phyloP scores from a whole-genome alignment of 1,140 invertebrate genomes.

The Idris sp. region DNA sequence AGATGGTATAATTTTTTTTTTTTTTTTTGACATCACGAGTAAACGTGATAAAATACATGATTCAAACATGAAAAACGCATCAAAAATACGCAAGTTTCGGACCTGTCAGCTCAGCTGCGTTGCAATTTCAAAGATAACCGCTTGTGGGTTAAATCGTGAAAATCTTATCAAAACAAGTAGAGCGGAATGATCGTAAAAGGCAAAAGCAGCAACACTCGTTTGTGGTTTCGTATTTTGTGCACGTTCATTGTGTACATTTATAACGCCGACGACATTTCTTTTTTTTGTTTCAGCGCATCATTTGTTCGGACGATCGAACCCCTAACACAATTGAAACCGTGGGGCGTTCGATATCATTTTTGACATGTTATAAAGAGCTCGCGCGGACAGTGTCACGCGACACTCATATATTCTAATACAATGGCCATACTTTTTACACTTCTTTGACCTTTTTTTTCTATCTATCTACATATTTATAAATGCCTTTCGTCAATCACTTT shows the following conservation, averaged over 20 bases:
- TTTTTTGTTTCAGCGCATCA: conserved; percentile 48
- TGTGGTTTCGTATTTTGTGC: conserved; percentile 53
- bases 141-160: conserved; percentile 47
- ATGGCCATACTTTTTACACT: conserved; percentile 4
- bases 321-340: conserved; percentile 49
- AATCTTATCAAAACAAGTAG: conserved; percentile 64
- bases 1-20: too few relatives aligned
- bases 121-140: conserved; percentile 47
- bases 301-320: conserved; percentile 51
- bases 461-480: not conserved
- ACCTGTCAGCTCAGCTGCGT: conserved; percentile 16
- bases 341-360: conserved; percentile 50
- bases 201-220: conserved; percentile 35
- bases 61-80: not conserved
- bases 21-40: too few relatives aligned
- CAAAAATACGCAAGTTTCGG: not conserved
- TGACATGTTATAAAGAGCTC: conserved; percentile 54
- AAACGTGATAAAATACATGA: too few relatives aligned
- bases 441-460: conserved; percentile 7
- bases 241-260: conserved; percentile 56
- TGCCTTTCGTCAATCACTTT: conserved; percentile 40
- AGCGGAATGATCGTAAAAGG: conserved; percentile 59
- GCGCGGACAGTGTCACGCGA: conserved; percentile 29
- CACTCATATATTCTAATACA: conserved; percentile 49
- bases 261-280: conserved; percentile 39